Base-by-base conservation (phyloP, 2,113 vertebrate genomes). In the Anolis carolinensis region DNA sequence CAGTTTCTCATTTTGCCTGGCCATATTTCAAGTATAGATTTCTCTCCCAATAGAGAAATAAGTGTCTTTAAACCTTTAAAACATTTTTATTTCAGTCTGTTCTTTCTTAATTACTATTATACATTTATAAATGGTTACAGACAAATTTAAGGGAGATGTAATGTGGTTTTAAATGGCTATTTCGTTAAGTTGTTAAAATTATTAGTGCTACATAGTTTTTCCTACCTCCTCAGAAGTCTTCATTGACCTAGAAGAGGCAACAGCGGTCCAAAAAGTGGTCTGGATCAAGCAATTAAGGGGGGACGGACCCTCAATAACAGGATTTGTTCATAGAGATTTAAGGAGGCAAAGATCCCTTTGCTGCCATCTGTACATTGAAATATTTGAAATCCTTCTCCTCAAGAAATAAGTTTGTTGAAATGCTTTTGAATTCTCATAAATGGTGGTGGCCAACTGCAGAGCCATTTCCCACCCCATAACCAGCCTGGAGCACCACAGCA, bases 301-400 rank as follows among this genome's bases (percentile, higher is more conserved):
- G 25, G 23, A 25, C 30, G 30, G 5, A 44, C 2, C 3, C 39
- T 10, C 11, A 68, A 68, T 11, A n/a, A 27, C 10, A 68, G n/a
- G 9, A 30, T 68, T 30, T 30, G 30, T 18, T 55, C 9, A 14
- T 55, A 55, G 13, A 5, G 13, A 2, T 55, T 55, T 55, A 55
- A 55, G 1, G 13, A 55, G 52, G 13, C 13, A 55, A 55, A 55
- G 52, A 55, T 55, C 52, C 13, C 39, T 44, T 2, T 44, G 39
- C 3, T 44, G 39, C 5, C 39, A 44, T 44, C 39, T 44, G 39
- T 44, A 44, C 39, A 44, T 44, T 44, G 5, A 44, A 44, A 44
- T 0, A 32, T 30, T 4, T 79, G 65, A 18, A 44, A 10, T 0
- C 0, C 0, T 44, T 2, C 39, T 0, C 0, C 0, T 0, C 25